A percentile compares a stretch with the other conserved stretches of the same genome.
Conservation (phyloP, 2,888 invertebrate species). For the Lumbricus terrestris region DNA sequence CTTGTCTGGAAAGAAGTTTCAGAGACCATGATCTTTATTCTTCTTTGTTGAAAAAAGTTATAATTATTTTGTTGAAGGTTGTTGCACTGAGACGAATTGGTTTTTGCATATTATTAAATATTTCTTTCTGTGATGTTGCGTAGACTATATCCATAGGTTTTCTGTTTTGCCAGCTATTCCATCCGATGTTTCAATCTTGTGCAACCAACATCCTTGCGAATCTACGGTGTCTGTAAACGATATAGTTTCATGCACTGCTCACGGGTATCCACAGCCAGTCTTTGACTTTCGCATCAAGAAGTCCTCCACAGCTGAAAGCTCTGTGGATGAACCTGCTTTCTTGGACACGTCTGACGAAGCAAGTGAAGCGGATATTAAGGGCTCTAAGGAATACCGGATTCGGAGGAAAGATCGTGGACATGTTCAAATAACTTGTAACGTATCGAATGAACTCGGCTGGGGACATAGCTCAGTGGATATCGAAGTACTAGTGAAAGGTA, state of each 20-base stretch:
- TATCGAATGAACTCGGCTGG: slow-evolving; percentile 6
- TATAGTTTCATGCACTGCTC: background rate
- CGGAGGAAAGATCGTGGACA: background rate
- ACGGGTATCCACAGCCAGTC: background rate
- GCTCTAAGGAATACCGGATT: background rate
- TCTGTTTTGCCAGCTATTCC: background rate
- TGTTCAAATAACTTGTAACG: background rate
- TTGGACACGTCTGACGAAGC: background rate
- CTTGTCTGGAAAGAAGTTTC: too few species aligned
- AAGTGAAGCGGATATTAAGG: background rate
- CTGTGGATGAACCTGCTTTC: background rate
- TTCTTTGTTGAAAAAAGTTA: too few species aligned
- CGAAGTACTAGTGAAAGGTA: background rate
- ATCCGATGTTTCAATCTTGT: background rate
- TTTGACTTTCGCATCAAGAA: background rate
- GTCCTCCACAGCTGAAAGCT: background rate
- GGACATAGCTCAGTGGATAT: background rate
- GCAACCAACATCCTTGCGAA: background rate
- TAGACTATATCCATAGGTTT: too few species aligned
- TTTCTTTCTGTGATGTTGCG: background rate
- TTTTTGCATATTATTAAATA: background rate
- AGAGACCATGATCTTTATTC: too few species aligned
- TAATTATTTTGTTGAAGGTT: too few species aligned
- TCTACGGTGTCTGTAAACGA: background rate
- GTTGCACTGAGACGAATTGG: background rate